phyloP scores from a whole-genome alignment of 2,113 vertebrate species.

The Bombycilla garrulus region DNA sequence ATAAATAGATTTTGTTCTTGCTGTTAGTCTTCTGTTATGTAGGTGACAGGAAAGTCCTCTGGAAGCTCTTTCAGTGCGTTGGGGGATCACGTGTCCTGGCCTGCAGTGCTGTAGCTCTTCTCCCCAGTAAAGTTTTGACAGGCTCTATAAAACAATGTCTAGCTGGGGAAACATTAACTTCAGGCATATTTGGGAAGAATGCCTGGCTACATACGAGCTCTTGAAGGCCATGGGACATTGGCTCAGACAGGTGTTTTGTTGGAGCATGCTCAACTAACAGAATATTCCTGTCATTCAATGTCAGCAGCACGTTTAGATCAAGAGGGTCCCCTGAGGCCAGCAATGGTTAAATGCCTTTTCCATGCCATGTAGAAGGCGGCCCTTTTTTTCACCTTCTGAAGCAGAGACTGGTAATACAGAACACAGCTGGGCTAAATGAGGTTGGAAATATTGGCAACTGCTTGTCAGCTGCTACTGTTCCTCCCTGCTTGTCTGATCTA shows the following conservation, averaged over 20 bases:
- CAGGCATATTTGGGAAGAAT: neutral
- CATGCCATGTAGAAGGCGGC: fast-evolving
- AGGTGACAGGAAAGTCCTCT: neutral
- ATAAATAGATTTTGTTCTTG: neutral
- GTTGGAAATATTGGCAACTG: neutral
- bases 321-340: neutral
- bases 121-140: neutral
- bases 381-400: neutral
- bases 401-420: neutral
- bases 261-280: neutral
- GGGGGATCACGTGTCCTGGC: neutral
- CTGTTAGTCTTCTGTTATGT: neutral
- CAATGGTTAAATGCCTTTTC: neutral
- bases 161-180: neutral
- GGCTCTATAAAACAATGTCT: neutral
- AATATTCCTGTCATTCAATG: neutral
- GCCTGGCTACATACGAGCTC: fast-evolving
- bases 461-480: neutral
- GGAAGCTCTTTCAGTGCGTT: neutral
- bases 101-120: neutral
- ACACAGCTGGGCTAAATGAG: neutral
- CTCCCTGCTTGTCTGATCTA: neutral
- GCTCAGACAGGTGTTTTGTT: neutral
- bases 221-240: neutral
- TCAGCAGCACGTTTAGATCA: neutral